Percentiles rank a stretch among this genome's conserved stretches.
Conservation (phyloP, 1,140 invertebrate genomes). For the Andricus grossulariae region DNA sequence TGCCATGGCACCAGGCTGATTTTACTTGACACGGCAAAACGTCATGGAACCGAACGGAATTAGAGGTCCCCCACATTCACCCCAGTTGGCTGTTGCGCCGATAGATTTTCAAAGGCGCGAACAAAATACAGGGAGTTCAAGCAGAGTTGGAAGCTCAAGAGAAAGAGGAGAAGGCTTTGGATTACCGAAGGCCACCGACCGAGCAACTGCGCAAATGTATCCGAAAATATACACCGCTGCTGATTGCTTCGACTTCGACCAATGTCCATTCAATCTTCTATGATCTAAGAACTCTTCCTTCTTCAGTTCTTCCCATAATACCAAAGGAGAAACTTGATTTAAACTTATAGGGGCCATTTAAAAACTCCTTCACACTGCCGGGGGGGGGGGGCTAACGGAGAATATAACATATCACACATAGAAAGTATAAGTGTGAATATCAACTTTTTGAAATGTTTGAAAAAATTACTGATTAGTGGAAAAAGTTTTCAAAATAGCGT, state of each 20-base stretch:
- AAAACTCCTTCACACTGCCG: too few relatives aligned
- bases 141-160: conserved; percentile 12
- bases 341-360: too few relatives aligned
- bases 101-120: conserved; percentile 56
- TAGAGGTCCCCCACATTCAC: conserved; percentile 46
- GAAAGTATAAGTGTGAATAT: too few relatives aligned
- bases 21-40: conserved; percentile 1
- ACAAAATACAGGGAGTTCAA: conserved; percentile 24
- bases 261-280: conserved; percentile 18
- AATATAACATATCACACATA: too few relatives aligned
- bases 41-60: conserved; percentile 46
- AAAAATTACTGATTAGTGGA: too few relatives aligned
- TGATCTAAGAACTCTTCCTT: background rate
- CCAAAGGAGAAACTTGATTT: too few relatives aligned
- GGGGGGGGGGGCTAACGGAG: too few relatives aligned
- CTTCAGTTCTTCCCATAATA: background rate
- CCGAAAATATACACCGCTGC: conserved; percentile 14
- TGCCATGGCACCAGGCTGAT: conserved; percentile 31
- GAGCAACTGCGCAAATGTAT: conserved; percentile 33
- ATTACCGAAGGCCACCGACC: conserved; percentile 31
- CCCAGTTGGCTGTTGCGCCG: conserved; percentile 42
- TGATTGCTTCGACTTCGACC: conserved; percentile 13
- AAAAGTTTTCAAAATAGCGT: too few relatives aligned
- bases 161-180: conserved; percentile 35
- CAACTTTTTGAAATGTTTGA: too few relatives aligned